phyloP scores from a whole-genome alignment of 2,113 vertebrate species.

The Plecotus auritus region DNA sequence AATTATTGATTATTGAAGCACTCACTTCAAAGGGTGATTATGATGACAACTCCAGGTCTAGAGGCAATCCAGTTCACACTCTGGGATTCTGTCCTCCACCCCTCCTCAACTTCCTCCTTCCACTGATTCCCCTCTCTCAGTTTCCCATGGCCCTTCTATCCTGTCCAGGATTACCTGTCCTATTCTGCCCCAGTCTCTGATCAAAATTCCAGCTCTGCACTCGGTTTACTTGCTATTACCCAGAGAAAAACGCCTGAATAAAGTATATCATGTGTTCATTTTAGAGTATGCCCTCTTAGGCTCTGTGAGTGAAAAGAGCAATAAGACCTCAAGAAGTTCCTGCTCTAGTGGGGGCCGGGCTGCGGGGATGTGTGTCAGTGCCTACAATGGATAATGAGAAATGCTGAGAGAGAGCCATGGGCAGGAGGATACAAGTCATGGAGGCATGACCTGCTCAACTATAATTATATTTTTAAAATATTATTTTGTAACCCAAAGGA shows the following conservation, averaged over 20 bases:
- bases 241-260: background rate
- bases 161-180: background rate
- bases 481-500: background rate
- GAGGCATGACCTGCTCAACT: background rate
- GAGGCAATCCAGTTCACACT: background rate
- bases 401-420: background rate
- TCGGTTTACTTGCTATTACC: background rate
- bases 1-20: background rate
- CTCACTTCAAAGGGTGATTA: background rate
- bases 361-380: background rate
- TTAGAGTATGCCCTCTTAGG: background rate
- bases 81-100: background rate
- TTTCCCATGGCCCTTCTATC: background rate
- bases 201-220: background rate
- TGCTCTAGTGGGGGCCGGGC: background rate
- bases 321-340: background rate
- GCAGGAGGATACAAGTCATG: background rate
- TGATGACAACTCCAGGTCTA: background rate
- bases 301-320: background rate
- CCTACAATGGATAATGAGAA: background rate
- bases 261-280: background rate
- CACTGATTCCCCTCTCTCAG: background rate
- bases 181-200: background rate
- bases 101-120: background rate
- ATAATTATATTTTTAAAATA: background rate